phyloP scores from a whole-genome alignment of 2,888 invertebrate genomes.

The Anaspis maculata region DNA sequence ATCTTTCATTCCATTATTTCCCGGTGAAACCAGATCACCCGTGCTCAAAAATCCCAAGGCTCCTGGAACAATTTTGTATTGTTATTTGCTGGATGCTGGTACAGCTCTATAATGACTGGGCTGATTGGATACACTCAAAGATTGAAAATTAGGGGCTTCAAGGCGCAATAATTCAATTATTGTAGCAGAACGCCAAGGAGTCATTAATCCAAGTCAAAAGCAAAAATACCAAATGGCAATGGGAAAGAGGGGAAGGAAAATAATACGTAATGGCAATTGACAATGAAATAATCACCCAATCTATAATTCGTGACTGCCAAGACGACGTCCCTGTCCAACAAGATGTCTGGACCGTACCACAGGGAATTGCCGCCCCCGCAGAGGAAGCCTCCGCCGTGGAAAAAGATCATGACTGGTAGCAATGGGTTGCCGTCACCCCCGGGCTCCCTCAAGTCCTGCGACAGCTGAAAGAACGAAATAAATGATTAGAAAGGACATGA shows the following conservation, averaged over 20 bases:
- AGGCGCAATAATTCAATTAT: no score
- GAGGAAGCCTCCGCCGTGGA: conserved; percentile 69
- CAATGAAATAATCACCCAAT: conserved; percentile 45
- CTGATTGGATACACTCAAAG: no score
- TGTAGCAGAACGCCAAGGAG: no score
- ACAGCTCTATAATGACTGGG: no score
- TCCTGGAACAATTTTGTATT: conserved; percentile 24
- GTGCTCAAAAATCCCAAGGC: conserved; percentile 38
- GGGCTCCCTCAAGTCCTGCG: no score
- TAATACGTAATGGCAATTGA: conserved; percentile 1
- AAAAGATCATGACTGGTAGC: conserved; percentile 66
- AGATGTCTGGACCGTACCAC: conserved; percentile 62
- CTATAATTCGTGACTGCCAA: conserved; percentile 64
- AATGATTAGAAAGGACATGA: no score
- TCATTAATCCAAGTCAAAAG: no score
- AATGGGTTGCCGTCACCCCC: conserved; percentile 14
- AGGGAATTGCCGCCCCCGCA: conserved; percentile 59
- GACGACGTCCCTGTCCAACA: conserved; percentile 62
- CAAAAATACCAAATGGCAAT: no score
- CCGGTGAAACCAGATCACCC: conserved; percentile 37
- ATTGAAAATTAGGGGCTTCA: no score
- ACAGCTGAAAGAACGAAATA: no score
- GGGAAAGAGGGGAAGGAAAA: background rate
- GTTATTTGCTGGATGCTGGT: no score
- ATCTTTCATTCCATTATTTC: conserved; percentile 42